phyloP scores from a whole-genome alignment of 2,113 vertebrate species.

The Chamaea fasciata region DNA sequence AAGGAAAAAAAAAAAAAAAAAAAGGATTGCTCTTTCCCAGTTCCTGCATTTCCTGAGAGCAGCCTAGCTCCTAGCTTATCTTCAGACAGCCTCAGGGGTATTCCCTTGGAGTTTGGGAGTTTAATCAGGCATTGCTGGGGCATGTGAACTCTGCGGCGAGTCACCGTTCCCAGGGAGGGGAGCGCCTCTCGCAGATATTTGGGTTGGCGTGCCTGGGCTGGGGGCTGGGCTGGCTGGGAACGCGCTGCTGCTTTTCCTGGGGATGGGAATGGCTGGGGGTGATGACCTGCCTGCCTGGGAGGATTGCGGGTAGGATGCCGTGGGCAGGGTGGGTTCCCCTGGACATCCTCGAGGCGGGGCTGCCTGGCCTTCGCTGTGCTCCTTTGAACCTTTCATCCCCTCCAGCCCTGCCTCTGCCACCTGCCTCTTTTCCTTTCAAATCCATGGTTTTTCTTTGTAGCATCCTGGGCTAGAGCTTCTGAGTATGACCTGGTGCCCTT shows the following conservation, averaged over 20 bases:
- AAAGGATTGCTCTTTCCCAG: constrained; percentile 5
- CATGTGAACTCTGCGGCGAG: constrained; percentile 28
- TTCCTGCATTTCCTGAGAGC: constrained; percentile 48
- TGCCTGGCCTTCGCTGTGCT: not conserved
- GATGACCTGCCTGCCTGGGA: accelerated
- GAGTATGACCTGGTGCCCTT: not conserved
- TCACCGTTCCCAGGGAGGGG: constrained; percentile 40
- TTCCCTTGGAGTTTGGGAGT: constrained; percentile 47
- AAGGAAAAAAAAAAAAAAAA: not conserved
- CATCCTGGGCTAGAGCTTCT: not conserved
- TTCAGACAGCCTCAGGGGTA: constrained; percentile 55
- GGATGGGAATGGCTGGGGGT: not conserved
- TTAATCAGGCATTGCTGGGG: constrained; percentile 55
- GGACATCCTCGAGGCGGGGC: accelerated
- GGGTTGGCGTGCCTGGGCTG: constrained; percentile 53
- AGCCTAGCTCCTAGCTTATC: constrained; percentile 44
- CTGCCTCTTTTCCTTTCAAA: not conserved
- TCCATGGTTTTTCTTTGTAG: not conserved
- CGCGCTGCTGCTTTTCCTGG: not conserved
- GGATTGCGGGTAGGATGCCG: not conserved
- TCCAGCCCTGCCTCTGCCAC: not conserved
- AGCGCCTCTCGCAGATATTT: constrained; percentile 53
- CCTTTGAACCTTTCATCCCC: not conserved
- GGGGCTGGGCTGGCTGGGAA: constrained; percentile 56
- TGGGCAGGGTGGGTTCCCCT: not conserved